These are phyloP conservation scores for Eublepharis macularius DNA, from an alignment of 2,113 vertebrate species.

Conservation along the genomic window DNA sequence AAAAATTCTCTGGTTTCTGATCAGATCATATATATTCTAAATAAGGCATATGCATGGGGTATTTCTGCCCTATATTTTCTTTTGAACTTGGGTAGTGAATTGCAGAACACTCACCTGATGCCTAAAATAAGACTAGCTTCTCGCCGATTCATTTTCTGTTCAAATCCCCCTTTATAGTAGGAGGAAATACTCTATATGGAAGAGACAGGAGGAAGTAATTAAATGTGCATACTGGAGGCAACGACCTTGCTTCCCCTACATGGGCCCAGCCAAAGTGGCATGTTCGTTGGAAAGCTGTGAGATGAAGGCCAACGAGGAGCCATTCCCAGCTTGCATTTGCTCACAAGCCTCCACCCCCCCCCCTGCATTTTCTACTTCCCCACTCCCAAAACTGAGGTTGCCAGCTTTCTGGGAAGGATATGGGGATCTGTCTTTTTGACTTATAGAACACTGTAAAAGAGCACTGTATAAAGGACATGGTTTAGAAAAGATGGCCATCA, in stretches of 20 bases:
- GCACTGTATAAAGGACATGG: no score
- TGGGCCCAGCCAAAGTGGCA: conserved; percentile 23
- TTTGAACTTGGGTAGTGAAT: conserved; percentile 33
- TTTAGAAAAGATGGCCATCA: not conserved
- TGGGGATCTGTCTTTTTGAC: not conserved
- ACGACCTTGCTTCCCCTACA: conserved; percentile 44
- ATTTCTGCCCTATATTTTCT: not conserved
- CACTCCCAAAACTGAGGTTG: no score
- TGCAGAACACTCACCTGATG: conserved; percentile 82
- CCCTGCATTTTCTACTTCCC: no score
- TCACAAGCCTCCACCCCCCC: not conserved
- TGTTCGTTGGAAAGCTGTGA: conserved; percentile 22
- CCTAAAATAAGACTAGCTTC: conserved; percentile 94
- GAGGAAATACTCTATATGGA: conserved; percentile 79
- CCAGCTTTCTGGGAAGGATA: no score
- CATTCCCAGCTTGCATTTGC: not conserved
- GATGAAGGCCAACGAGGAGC: not conserved
- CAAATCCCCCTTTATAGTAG: conserved; percentile 97
- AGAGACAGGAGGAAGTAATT: conserved; percentile 49
- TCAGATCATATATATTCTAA: no score
- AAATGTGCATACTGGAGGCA: conserved; percentile 47
- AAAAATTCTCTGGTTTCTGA: no score
- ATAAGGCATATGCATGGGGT: no score
- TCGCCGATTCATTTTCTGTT: conserved; percentile 91
- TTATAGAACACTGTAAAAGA: not conserved